A percentile compares a stretch with the other conserved stretches of the same genome.
phyloP scores from a whole-genome alignment of 2,888 invertebrate genomes.

The Coelinius sp. region DNA sequence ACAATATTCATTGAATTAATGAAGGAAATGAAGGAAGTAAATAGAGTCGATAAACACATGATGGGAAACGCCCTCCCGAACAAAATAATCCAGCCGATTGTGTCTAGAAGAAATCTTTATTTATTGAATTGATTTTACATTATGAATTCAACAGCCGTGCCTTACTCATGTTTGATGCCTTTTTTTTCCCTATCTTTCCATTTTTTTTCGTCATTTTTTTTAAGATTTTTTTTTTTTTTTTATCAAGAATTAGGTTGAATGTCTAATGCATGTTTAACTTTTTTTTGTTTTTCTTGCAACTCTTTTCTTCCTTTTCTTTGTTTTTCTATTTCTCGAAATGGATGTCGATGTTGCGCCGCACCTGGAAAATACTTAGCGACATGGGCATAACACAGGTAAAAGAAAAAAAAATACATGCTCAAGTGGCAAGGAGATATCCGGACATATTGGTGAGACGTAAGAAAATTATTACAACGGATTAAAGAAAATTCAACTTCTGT shows the following conservation, averaged over 20 bases:
- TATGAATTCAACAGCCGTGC: constrained; percentile 26
- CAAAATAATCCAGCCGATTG: not conserved
- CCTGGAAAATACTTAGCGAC: constrained; percentile 69
- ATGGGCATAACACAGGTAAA: constrained; percentile 51
- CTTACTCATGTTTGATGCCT: constrained; percentile 11
- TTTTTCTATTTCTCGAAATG: constrained; percentile 40
- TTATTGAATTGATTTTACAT: constrained; percentile 30
- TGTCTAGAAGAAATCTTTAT: constrained; percentile 35
- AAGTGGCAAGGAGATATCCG: constrained; percentile 29
- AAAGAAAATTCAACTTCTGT: not conserved
- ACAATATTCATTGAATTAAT: too few relatives aligned
- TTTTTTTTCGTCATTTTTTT: constrained; percentile 10
- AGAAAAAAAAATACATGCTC: constrained; percentile 34
- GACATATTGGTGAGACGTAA: constrained; percentile 17
- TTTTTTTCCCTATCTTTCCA: constrained; percentile 17
- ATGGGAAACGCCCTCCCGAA: not conserved
- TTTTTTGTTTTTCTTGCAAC: constrained; percentile 29
- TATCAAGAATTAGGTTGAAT: constrained; percentile 6
- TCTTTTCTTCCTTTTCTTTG: constrained; percentile 23
- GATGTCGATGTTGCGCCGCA: constrained; percentile 61
- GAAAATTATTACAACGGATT: constrained; percentile 1
- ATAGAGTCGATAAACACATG: not conserved
- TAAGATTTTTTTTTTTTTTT: constrained; percentile 10
- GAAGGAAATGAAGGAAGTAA: not conserved
- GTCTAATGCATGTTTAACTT: constrained; percentile 14